phyloP scores from a whole-genome alignment of 2,888 invertebrate genomes.

The Troides aeacus region DNA sequence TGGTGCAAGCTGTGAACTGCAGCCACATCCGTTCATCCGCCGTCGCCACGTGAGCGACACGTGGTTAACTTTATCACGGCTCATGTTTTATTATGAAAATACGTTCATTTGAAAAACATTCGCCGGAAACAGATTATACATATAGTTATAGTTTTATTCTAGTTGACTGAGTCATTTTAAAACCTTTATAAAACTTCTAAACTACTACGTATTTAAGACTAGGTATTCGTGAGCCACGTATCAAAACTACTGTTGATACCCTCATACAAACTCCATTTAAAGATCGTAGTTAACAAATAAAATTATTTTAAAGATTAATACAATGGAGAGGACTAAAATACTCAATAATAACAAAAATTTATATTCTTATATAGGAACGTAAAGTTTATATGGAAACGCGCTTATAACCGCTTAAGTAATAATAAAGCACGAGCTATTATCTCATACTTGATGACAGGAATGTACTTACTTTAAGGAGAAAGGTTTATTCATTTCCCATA shows the following conservation, averaged over 20 bases:
- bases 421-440: neutral
- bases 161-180: neutral
- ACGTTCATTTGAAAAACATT: neutral
- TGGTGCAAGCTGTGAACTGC: slow-evolving; percentile 26
- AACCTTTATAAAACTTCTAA: neutral
- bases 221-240: neutral
- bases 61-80: slow-evolving; percentile 12
- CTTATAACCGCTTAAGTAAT: neutral
- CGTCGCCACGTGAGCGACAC: slow-evolving; percentile 42
- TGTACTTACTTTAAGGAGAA: neutral
- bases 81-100: slow-evolving; percentile 12
- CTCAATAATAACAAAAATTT: neutral
- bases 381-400: neutral
- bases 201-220: neutral
- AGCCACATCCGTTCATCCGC: slow-evolving; percentile 43
- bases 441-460: neutral
- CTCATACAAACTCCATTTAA: too few relatives aligned
- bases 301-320: too few relatives aligned
- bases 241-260: too few relatives aligned
- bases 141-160: neutral
- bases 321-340: neutral
- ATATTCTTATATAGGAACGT: neutral
- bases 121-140: neutral
- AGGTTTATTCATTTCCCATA: neutral
- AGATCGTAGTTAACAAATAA: too few relatives aligned